A percentile compares a stretch with the other conserved stretches of the same genome.
Conservation (phyloP, 1,140 invertebrate genomes). For the Subanguina moxae region DNA sequence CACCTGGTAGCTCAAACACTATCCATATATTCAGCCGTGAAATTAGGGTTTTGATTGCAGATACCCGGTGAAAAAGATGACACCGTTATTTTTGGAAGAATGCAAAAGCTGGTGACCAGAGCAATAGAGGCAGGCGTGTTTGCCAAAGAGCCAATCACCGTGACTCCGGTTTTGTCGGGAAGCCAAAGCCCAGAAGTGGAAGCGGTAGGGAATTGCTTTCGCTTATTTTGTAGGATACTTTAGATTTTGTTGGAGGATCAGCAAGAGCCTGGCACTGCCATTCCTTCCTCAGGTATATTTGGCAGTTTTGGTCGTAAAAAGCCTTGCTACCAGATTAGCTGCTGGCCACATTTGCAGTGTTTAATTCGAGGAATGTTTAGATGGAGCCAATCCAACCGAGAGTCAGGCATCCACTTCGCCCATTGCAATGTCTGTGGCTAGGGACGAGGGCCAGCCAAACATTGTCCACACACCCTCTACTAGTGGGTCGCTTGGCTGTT, state of each 20-base stretch:
- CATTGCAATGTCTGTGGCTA: conserved; percentile 1
- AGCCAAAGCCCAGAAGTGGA: neutral
- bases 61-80: conserved; percentile 58
- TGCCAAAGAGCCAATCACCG: conserved; percentile 1
- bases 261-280: too few species aligned
- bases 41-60: conserved; percentile 31
- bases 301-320: too few species aligned
- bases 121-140: conserved; percentile 53
- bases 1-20: conserved; percentile 42
- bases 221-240: neutral
- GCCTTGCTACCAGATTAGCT: too few species aligned
- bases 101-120: conserved; percentile 45
- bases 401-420: neutral
- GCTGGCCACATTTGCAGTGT: too few species aligned
- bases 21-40: conserved; percentile 7
- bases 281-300: too few species aligned
- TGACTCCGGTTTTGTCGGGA: neutral
- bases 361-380: neutral
- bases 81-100: conserved; percentile 51
- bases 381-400: neutral
- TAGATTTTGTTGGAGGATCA: too few species aligned
- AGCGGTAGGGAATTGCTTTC: neutral
- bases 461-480: neutral
- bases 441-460: conserved; percentile 1
- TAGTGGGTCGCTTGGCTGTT: neutral